Conservation (phyloP, 2,113 vertebrate genomes). For the Pica pica region DNA sequence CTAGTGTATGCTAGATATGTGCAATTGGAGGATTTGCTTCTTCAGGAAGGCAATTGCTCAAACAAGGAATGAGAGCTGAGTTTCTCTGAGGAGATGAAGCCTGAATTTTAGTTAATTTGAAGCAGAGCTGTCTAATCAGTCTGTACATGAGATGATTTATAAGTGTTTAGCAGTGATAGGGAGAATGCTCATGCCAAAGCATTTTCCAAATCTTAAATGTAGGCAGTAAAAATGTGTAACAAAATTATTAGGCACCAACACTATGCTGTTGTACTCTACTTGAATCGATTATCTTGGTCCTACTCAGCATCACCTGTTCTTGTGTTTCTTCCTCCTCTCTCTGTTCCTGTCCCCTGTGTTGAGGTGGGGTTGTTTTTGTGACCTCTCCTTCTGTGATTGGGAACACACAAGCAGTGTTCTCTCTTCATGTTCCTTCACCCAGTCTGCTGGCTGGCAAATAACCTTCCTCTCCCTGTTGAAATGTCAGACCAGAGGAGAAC, state of each 20-base stretch:
- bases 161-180: not conserved
- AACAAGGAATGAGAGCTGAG: not conserved
- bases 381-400: not conserved
- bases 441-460: not conserved
- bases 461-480: not conserved
- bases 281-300: not conserved
- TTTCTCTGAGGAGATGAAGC: not conserved
- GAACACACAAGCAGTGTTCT: not conserved
- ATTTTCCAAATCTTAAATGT: not conserved
- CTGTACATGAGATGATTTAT: not conserved
- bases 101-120: not conserved
- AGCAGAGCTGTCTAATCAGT: not conserved
- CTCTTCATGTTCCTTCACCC: not conserved
- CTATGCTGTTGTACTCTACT: not conserved
- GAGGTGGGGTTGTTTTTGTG: not conserved
- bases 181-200: not conserved
- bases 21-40: not conserved
- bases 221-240: not conserved
- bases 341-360: not conserved
- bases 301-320: not conserved
- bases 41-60: not conserved
- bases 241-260: not conserved
- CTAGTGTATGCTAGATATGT: not conserved
- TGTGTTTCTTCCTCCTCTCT: not conserved
- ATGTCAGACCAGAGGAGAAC: not conserved